Percentiles rank a stretch among this genome's conserved stretches.
phyloP scores from a whole-genome alignment of 1,140 invertebrate genomes.

The Muscidifurax raptorellus region DNA sequence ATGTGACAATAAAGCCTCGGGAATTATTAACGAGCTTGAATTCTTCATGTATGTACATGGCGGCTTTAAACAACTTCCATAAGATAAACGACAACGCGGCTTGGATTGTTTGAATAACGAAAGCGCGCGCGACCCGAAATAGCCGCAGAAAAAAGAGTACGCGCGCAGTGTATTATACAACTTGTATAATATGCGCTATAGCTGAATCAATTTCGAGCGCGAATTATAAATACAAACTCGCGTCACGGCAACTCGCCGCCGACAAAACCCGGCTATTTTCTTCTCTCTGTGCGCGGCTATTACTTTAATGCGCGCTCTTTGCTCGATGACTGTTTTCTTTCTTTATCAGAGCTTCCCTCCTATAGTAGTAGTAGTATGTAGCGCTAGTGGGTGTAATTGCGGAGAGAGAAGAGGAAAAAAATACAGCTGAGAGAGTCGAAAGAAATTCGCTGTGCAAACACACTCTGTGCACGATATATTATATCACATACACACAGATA shows the following conservation, averaged over 20 bases:
- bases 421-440: no score
- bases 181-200: no score
- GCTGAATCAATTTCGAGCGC: neutral
- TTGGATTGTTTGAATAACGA: neutral
- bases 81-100: neutral
- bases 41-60: neutral
- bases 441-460: neutral
- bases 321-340: constrained; percentile 7
- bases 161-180: no score
- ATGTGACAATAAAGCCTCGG: neutral
- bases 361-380: no score
- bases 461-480: neutral
- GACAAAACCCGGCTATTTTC: neutral
- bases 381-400: neutral
- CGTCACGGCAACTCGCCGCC: neutral
- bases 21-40: neutral
- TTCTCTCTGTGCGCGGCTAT: neutral
- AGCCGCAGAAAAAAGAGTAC: no score
- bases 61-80: neutral
- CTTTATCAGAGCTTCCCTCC: neutral
- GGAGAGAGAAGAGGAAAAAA: neutral
- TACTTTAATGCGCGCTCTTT: constrained; percentile 20
- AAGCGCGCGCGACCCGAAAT: neutral
- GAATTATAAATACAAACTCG: neutral
- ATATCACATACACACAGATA: neutral